These are phyloP conservation scores for Psophia crepitans DNA, from an alignment of 2,113 vertebrate species.

Conservation along the genomic window DNA sequence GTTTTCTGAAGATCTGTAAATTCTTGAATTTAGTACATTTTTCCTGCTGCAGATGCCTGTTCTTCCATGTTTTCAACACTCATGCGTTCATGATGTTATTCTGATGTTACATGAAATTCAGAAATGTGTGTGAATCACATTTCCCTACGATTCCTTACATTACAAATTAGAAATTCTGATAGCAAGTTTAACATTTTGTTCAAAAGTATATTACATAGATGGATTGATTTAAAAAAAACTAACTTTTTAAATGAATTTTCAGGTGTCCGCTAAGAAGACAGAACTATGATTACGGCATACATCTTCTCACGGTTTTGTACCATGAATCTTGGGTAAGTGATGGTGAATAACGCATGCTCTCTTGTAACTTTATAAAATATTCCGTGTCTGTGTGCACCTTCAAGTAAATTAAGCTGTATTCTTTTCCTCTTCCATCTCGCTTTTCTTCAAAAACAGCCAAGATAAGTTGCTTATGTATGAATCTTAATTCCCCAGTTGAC, in stretches of 20 bases:
- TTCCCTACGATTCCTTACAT: not conserved
- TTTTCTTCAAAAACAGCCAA: not conserved
- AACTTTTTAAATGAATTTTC: not conserved
- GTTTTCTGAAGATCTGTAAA: not conserved
- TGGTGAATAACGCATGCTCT: not conserved
- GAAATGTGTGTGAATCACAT: not conserved
- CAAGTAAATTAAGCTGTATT: not conserved
- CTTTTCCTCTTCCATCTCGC: not conserved
- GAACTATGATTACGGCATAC: conserved; percentile 90
- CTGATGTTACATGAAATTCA: not conserved
- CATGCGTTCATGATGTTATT: not conserved
- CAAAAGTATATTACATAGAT: not conserved
- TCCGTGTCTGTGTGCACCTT: not conserved
- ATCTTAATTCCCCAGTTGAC: not conserved
- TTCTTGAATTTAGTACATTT: not conserved
- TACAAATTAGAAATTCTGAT: not conserved
- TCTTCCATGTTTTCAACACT: not conserved
- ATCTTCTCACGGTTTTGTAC: conserved; percentile 94
- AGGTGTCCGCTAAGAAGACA: conserved; percentile 92
- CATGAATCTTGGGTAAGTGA: conserved; percentile 96
- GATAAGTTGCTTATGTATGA: not conserved
- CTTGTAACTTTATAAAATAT: not conserved
- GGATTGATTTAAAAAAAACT: not conserved
- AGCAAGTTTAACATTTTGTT: not conserved
- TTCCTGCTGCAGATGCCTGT: not conserved